These are phyloP conservation scores for Thalpophila matura DNA, from an alignment of 2,888 invertebrate species.

Conservation along the genomic window DNA sequence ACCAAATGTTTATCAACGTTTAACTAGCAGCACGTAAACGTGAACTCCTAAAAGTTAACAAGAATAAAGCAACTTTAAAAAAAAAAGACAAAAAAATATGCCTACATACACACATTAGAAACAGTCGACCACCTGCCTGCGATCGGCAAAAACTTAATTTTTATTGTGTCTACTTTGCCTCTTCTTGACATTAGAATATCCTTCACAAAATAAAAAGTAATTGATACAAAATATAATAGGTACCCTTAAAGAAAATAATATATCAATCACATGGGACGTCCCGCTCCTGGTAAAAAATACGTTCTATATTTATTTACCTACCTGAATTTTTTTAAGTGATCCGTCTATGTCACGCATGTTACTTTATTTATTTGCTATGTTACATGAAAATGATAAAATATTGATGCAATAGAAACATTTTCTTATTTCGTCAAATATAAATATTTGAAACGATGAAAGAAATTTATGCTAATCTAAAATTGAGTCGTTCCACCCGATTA, in stretches of 20 bases:
- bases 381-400: constrained; percentile 3
- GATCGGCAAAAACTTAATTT: no score
- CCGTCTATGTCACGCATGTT: constrained; percentile 56
- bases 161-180: no score
- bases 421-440: constrained; percentile 7
- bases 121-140: no score
- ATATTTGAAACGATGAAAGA: neutral
- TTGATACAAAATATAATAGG: constrained; percentile 12
- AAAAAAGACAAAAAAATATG: no score
- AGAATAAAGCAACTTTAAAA: no score
- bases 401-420: neutral
- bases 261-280: constrained; percentile 62
- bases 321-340: constrained; percentile 52
- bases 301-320: constrained; percentile 37
- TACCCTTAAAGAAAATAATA: constrained; percentile 15
- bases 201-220: neutral
- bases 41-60: no score
- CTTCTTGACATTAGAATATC: constrained; percentile 5
- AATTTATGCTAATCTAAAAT: neutral
- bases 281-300: constrained; percentile 45
- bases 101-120: no score
- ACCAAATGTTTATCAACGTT: no score
- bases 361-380: constrained; percentile 22
- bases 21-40: no score
- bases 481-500: neutral